Conservation (phyloP, 2,113 vertebrate genomes). For the Acanthochromis polyacanthus region DNA sequence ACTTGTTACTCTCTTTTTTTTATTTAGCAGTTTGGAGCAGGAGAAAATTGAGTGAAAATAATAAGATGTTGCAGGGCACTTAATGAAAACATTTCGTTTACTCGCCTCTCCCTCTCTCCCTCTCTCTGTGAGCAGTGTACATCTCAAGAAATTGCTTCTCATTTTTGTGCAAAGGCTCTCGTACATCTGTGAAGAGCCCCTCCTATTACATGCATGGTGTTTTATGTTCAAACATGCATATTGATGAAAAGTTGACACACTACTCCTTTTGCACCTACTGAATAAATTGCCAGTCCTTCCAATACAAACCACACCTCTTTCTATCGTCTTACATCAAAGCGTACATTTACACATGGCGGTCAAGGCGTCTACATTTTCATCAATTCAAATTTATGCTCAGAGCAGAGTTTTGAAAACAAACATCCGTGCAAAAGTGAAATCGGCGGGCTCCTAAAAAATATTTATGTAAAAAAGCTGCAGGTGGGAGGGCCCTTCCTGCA, state of each 20-base stretch:
- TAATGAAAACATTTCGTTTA: slow-evolving; percentile 66
- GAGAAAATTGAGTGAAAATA: slow-evolving; percentile 67
- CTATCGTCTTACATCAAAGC: slow-evolving; percentile 59
- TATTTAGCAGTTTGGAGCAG: slow-evolving; percentile 50
- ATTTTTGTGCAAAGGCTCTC: slow-evolving; percentile 53
- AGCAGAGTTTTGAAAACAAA: slow-evolving; percentile 38
- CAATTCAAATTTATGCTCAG: slow-evolving; percentile 31
- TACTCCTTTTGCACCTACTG: slow-evolving; percentile 53
- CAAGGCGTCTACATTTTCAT: slow-evolving; percentile 38
- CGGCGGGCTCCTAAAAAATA: slow-evolving; percentile 32
- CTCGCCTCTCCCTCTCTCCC: background rate
- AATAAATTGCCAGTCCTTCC: slow-evolving; percentile 58
- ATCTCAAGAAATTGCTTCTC: slow-evolving; percentile 68
- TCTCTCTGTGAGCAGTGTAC: slow-evolving; percentile 11
- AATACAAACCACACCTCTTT: slow-evolving; percentile 33
- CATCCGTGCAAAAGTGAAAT: slow-evolving; percentile 30
- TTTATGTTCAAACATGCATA: slow-evolving; percentile 74
- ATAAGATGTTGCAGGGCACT: slow-evolving; percentile 56
- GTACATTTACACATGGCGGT: slow-evolving; percentile 35
- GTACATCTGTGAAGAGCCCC: slow-evolving; percentile 44
- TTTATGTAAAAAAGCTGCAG: slow-evolving; percentile 34
- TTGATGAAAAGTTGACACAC: slow-evolving; percentile 68
- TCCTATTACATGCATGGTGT: slow-evolving; percentile 58
- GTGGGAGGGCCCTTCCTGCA: slow-evolving; percentile 73
- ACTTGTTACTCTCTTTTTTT: slow-evolving; percentile 43